Evolutionary conservation across 2,888 invertebrate species (phyloP), one percentile per base, ranked within the genome.

Genomic region (Drosophila melanosoma): DNA sequence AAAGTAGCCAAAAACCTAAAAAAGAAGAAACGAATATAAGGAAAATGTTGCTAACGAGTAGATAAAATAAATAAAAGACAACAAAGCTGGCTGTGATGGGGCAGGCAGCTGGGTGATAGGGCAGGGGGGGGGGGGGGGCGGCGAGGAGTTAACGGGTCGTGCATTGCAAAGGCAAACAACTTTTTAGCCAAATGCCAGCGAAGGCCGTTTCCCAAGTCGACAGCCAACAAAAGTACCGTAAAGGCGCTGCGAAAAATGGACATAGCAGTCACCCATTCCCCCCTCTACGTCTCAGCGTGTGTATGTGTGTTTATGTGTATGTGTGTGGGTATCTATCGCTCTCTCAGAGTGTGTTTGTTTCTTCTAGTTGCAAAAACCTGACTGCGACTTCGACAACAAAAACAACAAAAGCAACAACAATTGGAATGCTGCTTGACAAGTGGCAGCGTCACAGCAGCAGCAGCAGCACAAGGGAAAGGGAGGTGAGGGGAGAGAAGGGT

Each of bases 341-440:
- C 73, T 49, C 45, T 59, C 17, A 53, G 60, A 29, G n/a, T 32
- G n/a, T 40, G 57, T 57, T 61, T 68, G 68, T 79, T 71, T 76
- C 68, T 79, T 62, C 60, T 69, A 79, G 76, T 65, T 75, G 73
- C 69, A 71, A 82, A 74, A 77, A 79, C 74, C 79, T 74, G 74
- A 77, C 69, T 74, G 74, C 49, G 54, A 67, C 59, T 65, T 51
- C 53, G 60, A 53, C 71, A 63, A 40, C 40, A 54, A 59, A 67
- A 53, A 45, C 36, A 54, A 20, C 66, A 64, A 48, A 29, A 29
- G 29, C 48, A 75, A 58, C 69, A 76, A 69, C 74, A 80, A 69
- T 74, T 64, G 87, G 89, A 85, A 85, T 85, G 85, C 76, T 86
- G 85, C 81, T 88, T 85, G 86, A 88, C 88, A 88, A 88, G 86